A percentile compares a stretch with the other conserved stretches of the same genome.
These are phyloP conservation scores for Oscheius sp. DNA, from an alignment of 1,140 invertebrate genomes.

Conservation along the genomic window DNA sequence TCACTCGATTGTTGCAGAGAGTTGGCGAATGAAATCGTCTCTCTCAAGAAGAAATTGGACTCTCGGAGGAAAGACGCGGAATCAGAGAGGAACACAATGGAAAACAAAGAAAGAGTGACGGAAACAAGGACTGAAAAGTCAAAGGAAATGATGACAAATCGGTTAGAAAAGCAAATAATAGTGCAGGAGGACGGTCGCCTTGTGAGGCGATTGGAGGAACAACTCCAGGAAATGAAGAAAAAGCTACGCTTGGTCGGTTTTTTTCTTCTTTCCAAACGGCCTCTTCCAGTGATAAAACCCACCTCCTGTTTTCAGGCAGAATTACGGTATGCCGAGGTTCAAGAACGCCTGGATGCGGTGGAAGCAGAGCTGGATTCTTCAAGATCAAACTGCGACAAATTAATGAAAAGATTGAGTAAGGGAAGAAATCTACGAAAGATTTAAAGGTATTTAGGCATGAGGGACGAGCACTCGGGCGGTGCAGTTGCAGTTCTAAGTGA, in stretches of 20 bases:
- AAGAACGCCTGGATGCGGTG: background rate
- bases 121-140: background rate
- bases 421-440: background rate
- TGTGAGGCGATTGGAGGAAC: background rate
- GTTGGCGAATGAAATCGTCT: background rate
- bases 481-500: conserved; percentile 1
- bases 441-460: background rate
- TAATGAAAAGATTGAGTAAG: conserved; percentile 2
- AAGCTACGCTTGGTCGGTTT: background rate
- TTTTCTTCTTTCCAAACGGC: too few relatives aligned
- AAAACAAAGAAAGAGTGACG: background rate
- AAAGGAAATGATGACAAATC: too few relatives aligned
- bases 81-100: background rate
- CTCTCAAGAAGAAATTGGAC: background rate
- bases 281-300: background rate
- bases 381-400: background rate
- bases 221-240: background rate
- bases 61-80: background rate
- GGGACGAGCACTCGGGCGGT: background rate
- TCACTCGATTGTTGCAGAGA: background rate
- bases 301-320: background rate
- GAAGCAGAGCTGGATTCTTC: background rate
- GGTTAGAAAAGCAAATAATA: background rate
- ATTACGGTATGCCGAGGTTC: background rate
- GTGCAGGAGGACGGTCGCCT: conserved; percentile 18